These are phyloP conservation scores for Hypomesus transpacificus DNA, from an alignment of 2,113 vertebrate species.

Conservation along the genomic window DNA sequence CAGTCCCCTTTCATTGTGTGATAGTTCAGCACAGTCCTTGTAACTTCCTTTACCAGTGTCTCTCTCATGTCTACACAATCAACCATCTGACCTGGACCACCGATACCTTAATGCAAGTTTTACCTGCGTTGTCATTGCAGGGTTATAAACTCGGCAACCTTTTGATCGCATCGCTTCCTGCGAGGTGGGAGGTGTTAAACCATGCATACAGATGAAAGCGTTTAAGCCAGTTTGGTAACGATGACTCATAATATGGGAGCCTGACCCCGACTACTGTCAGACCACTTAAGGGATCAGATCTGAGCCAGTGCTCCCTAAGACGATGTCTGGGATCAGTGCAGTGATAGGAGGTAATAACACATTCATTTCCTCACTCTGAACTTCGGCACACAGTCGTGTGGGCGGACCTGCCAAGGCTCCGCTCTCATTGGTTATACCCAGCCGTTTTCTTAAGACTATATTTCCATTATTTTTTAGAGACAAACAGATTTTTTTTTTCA, in stretches of 20 bases:
- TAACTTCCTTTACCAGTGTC: constrained; percentile 36
- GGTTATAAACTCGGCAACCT: constrained; percentile 54
- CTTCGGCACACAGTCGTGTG: neutral
- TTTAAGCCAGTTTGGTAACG: constrained; percentile 20
- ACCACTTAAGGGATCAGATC: constrained; percentile 53
- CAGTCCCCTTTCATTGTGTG: too few species aligned
- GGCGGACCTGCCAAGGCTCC: neutral
- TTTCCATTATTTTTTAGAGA: too few species aligned
- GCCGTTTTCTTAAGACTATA: neutral
- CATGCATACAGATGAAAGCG: constrained; percentile 63
- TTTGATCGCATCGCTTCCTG: constrained; percentile 49
- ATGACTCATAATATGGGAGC: constrained; percentile 43
- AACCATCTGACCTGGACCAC: constrained; percentile 25
- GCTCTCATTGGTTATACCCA: neutral
- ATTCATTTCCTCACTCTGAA: neutral
- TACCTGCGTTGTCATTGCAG: constrained; percentile 59
- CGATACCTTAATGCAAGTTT: constrained; percentile 50
- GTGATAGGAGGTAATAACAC: neutral
- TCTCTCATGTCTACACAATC: constrained; percentile 53
- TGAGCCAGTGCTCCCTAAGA: constrained; percentile 36
- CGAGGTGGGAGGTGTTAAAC: constrained; percentile 60
- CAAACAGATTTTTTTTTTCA: too few species aligned
- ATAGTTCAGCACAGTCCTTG: too few species aligned
- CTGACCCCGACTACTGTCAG: constrained; percentile 29
- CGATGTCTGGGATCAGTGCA: neutral